These are phyloP conservation scores for Tamias sibiricus DNA, from an alignment of 2,113 vertebrate genomes.

Conservation along the genomic window DNA sequence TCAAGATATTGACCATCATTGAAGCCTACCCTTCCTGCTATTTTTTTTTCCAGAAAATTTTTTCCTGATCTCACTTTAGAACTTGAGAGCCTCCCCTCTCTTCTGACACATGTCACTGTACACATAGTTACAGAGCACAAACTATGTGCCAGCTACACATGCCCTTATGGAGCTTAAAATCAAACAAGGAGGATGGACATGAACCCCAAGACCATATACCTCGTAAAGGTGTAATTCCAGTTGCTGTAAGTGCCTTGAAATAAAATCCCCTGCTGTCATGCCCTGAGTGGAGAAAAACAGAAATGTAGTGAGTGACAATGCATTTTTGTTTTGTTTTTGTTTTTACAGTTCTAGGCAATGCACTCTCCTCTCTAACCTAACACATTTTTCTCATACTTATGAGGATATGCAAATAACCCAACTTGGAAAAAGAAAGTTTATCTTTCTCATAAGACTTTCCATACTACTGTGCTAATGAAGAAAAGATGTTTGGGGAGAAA, in stretches of 20 bases:
- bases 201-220: background rate
- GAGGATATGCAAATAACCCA: background rate
- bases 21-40: background rate
- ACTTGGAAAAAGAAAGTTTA: background rate
- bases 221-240: background rate
- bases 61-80: background rate
- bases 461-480: background rate
- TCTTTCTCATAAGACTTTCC: background rate
- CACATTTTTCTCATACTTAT: background rate
- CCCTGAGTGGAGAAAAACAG: background rate
- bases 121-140: background rate
- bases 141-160: background rate
- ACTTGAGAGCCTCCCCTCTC: background rate
- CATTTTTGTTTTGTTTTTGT: background rate
- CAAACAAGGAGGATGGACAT: background rate
- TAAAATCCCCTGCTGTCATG: background rate
- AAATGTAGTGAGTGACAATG: background rate
- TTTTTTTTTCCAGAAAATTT: background rate
- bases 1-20: background rate
- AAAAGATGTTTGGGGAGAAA: background rate
- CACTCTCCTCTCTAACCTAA: background rate
- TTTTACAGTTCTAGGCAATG: background rate
- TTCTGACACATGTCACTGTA: background rate
- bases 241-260: background rate
- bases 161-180: background rate